A percentile compares a stretch with the other conserved stretches of the same genome.
These are phyloP conservation scores for Heliconius hewitsoni DNA, from an alignment of 1,140 invertebrate genomes.

Conservation along the genomic window DNA sequence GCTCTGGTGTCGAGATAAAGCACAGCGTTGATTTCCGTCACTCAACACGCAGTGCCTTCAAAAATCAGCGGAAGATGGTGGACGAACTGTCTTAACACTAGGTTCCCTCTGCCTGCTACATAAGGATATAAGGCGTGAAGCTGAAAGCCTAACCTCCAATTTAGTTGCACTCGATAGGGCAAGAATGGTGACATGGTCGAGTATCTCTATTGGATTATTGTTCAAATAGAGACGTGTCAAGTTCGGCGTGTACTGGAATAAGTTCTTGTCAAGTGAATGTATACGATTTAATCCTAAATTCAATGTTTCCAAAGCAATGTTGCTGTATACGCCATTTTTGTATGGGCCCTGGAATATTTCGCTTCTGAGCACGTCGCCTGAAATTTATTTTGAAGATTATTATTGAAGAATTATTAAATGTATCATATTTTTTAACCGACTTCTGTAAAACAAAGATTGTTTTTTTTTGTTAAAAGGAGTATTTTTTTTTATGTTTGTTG, in stretches of 20 bases:
- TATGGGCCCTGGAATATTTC: conserved; percentile 84
- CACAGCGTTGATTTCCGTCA: too few species aligned
- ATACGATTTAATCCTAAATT: conserved; percentile 86
- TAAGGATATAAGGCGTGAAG: too few species aligned
- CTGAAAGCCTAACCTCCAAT: conserved; percentile 77
- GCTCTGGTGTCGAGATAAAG: too few species aligned
- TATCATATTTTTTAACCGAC: too few species aligned
- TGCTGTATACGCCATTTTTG: conserved; percentile 82
- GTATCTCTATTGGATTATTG: conserved; percentile 84
- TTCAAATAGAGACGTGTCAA: conserved; percentile 85
- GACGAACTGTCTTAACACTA: too few species aligned
- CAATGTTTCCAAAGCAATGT: conserved; percentile 84
- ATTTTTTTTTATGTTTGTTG: too few species aligned
- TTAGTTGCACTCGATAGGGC: conserved; percentile 83
- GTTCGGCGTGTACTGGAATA: conserved; percentile 87
- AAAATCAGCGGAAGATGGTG: too few species aligned
- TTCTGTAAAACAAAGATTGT: too few species aligned
- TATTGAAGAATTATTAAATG: neutral
- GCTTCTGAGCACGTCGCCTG: conserved; percentile 81
- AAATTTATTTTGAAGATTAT: conserved; percentile 43
- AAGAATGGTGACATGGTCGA: conserved; percentile 83
- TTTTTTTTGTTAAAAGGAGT: too few species aligned
- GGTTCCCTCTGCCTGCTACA: too few species aligned
- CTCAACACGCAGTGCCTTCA: too few species aligned
- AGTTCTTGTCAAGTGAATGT: conserved; percentile 84